A percentile compares a stretch with the other conserved stretches of the same genome.
These are phyloP conservation scores for Temnothorax curvispinosus DNA, from an alignment of 1,140 invertebrate genomes.

Conservation along the genomic window DNA sequence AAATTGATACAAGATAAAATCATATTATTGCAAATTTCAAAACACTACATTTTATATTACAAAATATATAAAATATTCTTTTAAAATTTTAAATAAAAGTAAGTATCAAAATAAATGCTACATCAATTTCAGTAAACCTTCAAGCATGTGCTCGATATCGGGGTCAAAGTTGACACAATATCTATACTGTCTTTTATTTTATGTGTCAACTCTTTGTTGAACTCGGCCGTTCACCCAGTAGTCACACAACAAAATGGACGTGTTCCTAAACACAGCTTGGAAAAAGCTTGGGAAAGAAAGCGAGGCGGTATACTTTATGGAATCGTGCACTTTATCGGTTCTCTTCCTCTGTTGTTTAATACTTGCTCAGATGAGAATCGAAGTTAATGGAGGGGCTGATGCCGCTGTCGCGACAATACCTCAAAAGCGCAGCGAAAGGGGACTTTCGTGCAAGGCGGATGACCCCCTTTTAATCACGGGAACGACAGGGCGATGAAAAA, in stretches of 20 bases:
- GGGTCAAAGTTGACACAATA: neutral
- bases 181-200: slow-evolving; percentile 26
- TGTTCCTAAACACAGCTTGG: neutral
- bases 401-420: neutral
- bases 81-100: neutral
- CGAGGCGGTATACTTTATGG: slow-evolving; percentile 36
- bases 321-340: slow-evolving; percentile 25
- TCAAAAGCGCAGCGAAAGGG: slow-evolving; percentile 7
- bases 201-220: neutral
- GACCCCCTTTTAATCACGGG: slow-evolving; percentile 70
- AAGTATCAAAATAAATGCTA: neutral
- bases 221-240: neutral
- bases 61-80: neutral
- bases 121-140: neutral
- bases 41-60: neutral
- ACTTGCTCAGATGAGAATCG: slow-evolving; percentile 70
- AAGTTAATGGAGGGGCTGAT: slow-evolving; percentile 70
- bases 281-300: neutral
- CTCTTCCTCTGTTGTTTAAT: slow-evolving; percentile 53
- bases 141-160: neutral
- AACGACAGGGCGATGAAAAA: slow-evolving; percentile 63
- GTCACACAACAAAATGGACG: slow-evolving; percentile 14
- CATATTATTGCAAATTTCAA: neutral
- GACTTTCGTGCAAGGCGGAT: neutral
- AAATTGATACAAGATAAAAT: neutral